A percentile compares a stretch with the other conserved stretches of the same genome.
phyloP scores from a whole-genome alignment of 2,888 invertebrate genomes.

The Smittia aterrima region DNA sequence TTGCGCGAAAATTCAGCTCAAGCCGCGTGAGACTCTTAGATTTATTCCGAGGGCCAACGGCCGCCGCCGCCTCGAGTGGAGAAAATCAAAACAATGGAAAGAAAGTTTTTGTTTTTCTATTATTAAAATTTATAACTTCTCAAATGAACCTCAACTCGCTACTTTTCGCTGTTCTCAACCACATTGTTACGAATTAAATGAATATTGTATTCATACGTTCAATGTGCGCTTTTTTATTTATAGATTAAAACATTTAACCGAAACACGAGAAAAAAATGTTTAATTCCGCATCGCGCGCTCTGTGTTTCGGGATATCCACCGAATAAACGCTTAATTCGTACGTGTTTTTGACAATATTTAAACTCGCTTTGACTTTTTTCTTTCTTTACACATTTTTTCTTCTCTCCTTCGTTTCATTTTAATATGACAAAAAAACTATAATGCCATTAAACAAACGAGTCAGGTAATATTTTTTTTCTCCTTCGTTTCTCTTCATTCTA shows the following conservation, averaged over 20 bases:
- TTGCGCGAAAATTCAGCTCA: neutral
- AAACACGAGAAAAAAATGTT: conserved; percentile 8
- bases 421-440: conserved; percentile 37
- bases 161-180: neutral
- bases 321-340: conserved; percentile 27
- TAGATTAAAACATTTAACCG: neutral
- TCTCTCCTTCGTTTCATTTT: conserved; percentile 23
- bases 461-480: conserved; percentile 39
- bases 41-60: too few species aligned
- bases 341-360: conserved; percentile 39
- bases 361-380: conserved; percentile 8
- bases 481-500: conserved; percentile 19
- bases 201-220: conserved; percentile 1
- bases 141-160: neutral
- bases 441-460: conserved; percentile 42
- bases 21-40: neutral
- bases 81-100: conserved; percentile 15
- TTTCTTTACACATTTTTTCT: conserved; percentile 25
- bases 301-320: conserved; percentile 34
- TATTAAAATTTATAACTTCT: conserved; percentile 10
- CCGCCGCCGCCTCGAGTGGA: neutral
- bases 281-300: conserved; percentile 31
- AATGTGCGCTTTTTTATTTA: conserved; percentile 27
- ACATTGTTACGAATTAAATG: conserved; percentile 12
- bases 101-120: conserved; percentile 5